Percentiles rank a stretch among this genome's conserved stretches.
Conservation (phyloP, 2,888 invertebrate species). For the Aphodius sticticus region DNA sequence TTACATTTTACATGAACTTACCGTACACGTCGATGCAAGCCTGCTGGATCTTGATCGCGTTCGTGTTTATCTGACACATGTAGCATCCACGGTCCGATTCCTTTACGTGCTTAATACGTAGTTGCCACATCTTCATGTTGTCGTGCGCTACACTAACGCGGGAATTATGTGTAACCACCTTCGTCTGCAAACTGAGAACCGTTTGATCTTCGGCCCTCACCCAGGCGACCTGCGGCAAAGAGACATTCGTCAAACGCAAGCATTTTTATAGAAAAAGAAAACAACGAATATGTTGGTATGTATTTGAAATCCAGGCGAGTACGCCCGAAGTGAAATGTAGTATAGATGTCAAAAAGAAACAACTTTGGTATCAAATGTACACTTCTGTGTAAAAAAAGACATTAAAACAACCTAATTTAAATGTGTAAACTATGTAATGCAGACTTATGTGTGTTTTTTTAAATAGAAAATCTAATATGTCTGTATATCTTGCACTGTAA, state of each 20-base stretch:
- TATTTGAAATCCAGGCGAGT: neutral
- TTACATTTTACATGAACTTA: slow-evolving; percentile 59
- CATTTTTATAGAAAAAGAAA: neutral
- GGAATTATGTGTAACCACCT: slow-evolving; percentile 84
- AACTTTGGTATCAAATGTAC: too few relatives aligned
- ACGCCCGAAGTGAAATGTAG: neutral
- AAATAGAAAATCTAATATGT: too few relatives aligned
- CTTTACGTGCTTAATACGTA: slow-evolving; percentile 82
- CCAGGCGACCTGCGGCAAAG: slow-evolving; percentile 81
- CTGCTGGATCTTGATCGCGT: slow-evolving; percentile 84
- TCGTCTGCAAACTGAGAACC: slow-evolving; percentile 84
- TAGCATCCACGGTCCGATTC: slow-evolving; percentile 88
- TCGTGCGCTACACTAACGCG: slow-evolving; percentile 85
- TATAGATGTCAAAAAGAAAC: too few relatives aligned
- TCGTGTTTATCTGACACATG: slow-evolving; percentile 93
- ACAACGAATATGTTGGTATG: neutral
- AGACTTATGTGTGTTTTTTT: too few relatives aligned
- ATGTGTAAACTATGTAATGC: too few relatives aligned
- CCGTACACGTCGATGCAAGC: slow-evolving; percentile 90
- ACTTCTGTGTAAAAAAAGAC: neutral
- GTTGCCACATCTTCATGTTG: slow-evolving; percentile 83
- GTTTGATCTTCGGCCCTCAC: slow-evolving; percentile 89
- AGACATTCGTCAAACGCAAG: neutral
- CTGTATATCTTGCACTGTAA: too few relatives aligned
- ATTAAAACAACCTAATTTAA: too few relatives aligned